phyloP scores from a whole-genome alignment of 2,888 invertebrate species.

The Unio pictorum region DNA sequence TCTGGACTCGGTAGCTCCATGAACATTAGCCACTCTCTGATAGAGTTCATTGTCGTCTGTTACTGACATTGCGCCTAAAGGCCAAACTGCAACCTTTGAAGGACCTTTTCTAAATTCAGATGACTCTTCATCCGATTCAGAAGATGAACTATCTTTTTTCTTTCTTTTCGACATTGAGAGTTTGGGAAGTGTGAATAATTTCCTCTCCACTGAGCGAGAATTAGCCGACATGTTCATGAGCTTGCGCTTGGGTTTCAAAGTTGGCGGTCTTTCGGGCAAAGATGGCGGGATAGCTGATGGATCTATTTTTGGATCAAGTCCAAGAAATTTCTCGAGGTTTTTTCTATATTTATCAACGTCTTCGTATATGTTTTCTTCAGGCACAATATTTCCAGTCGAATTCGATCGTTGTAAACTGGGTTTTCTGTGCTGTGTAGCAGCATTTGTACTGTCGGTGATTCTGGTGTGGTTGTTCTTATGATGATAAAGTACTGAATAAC shows the following conservation, averaged over 20 bases:
- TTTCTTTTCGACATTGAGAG: slow-evolving; percentile 26
- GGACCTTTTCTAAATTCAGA: neutral
- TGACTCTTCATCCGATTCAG: neutral
- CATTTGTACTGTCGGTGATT: neutral
- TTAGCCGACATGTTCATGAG: slow-evolving; percentile 4
- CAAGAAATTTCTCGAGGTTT: slow-evolving; percentile 40
- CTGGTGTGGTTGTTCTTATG: slow-evolving; percentile 6
- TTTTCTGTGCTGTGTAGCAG: neutral
- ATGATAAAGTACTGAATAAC: neutral
- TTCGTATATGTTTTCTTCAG: slow-evolving; percentile 44
- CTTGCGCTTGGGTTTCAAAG: slow-evolving; percentile 29
- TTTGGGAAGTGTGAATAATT: slow-evolving; percentile 32
- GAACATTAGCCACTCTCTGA: slow-evolving; percentile 24
- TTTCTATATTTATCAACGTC: slow-evolving; percentile 45
- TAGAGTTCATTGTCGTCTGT: slow-evolving; percentile 28
- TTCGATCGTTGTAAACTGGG: slow-evolving; percentile 19
- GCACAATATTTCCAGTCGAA: slow-evolving; percentile 19
- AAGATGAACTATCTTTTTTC: slow-evolving; percentile 11
- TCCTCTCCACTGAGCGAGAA: slow-evolving; percentile 13
- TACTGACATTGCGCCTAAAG: slow-evolving; percentile 31
- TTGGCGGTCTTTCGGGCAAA: slow-evolving; percentile 40
- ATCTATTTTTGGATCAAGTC: slow-evolving; percentile 37
- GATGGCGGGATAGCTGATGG: slow-evolving; percentile 40
- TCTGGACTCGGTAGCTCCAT: slow-evolving; percentile 12
- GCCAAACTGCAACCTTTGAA: slow-evolving; percentile 28